Base-by-base conservation (phyloP, 2,888 invertebrate species). In the Apodemia zela region DNA sequence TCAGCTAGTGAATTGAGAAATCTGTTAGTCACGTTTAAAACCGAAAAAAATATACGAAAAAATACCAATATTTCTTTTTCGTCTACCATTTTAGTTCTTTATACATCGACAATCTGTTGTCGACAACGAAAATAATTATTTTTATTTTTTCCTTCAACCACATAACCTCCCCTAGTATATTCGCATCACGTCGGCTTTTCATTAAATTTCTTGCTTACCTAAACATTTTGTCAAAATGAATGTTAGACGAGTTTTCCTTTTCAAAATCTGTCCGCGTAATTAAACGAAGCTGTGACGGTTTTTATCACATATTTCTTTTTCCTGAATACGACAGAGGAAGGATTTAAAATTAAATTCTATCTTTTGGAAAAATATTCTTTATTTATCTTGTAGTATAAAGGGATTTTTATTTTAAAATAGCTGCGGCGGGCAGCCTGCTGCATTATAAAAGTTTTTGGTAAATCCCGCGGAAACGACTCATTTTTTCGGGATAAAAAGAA, bases 151-250 rank as follows among this genome's bases (percentile, higher is more conserved):
- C 49, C 49, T 47, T 33, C 49, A 60, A 69, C 67, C 66, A 64
- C 66, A 61, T 65, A 69, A 64, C 67, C 5, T 68, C 75, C 75
- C 71, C 61, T 64, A 71, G 75, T 73, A 75, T 73, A 85, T 83
- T 85, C 81, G 65, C 67, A 75, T 78, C 84, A 81, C 82, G 83
- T 80, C 69, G 73, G 73, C 76, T 80, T 84, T 84, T 80, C 80
- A 82, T 57, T 83, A 83, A 83, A 82, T 83, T 79, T 70, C 68
- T 76, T 78, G 65, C 64, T 67, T 65, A 66, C 67, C 66, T 66
- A 65, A 66, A 66, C 57, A 57, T 57, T 57, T 57, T 29, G 57
- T 57, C 57, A 57, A 57, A 57, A 57, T 57, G 57, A 57, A 57
- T 57, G 29, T 57, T 57, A 29, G 57, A 57, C 57, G 57, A 57